Percentiles rank a stretch among this genome's conserved stretches.
These are phyloP conservation scores for Chrysodeixis includens DNA, from an alignment of 2,888 invertebrate species.

Conservation along the genomic window DNA sequence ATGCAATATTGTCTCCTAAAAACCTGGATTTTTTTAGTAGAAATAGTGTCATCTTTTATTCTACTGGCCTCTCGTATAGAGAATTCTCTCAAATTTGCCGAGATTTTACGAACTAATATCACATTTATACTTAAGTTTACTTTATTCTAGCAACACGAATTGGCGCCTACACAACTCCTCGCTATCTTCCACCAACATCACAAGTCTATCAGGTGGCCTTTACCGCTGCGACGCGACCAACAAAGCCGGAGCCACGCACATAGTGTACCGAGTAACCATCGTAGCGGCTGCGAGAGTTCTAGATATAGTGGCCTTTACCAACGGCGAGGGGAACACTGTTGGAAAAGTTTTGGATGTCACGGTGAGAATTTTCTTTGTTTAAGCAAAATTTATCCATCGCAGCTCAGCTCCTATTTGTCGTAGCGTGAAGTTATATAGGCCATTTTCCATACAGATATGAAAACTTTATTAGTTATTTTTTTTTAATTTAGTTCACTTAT, in stretches of 20 bases:
- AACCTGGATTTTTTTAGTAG: too few relatives aligned
- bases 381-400: too few relatives aligned
- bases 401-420: too few relatives aligned
- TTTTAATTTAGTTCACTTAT: too few relatives aligned
- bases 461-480: too few relatives aligned
- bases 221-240: slow-evolving; percentile 90
- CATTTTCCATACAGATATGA: too few relatives aligned
- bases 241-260: slow-evolving; percentile 87
- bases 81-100: too few relatives aligned
- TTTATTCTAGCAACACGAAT: slow-evolving; percentile 71
- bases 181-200: slow-evolving; percentile 65
- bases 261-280: slow-evolving; percentile 85
- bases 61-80: too few relatives aligned
- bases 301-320: slow-evolving; percentile 64
- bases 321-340: slow-evolving; percentile 64
- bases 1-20: too few relatives aligned
- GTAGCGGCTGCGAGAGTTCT: slow-evolving; percentile 68
- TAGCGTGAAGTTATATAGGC: too few relatives aligned
- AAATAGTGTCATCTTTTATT: too few relatives aligned
- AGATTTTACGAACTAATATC: too few relatives aligned
- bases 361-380: slow-evolving; percentile 57
- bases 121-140: not conserved
- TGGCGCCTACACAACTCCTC: slow-evolving; percentile 70
- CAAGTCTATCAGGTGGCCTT: slow-evolving; percentile 79
- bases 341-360: slow-evolving; percentile 61